Evolutionary conservation across 64 coral and sea anemone species (phyloP).

Genomic region (Dendronephthya gigantea): DNA sequence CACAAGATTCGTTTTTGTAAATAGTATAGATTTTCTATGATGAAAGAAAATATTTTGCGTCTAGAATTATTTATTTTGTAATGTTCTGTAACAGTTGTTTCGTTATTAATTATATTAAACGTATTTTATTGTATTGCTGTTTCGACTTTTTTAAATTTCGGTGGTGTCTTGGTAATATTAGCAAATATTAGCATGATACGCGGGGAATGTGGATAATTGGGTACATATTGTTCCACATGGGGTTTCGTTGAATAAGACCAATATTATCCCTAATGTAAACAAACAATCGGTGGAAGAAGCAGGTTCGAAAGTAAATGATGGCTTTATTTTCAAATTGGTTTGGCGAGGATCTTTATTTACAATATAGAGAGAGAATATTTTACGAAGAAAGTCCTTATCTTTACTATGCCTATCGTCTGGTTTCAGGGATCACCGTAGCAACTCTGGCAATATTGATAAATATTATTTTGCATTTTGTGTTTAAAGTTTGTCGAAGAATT

Average conservation of each 20-base stretch:
- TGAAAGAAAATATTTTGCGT: too few relatives aligned
- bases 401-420: not conserved
- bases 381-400: constrained; percentile 4
- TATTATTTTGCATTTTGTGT: not conserved
- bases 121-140: too few relatives aligned
- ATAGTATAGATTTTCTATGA: not conserved
- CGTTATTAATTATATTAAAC: too few relatives aligned
- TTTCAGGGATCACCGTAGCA: not conserved
- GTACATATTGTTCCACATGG: not conserved
- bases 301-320: too few relatives aligned
- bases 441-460: not conserved
- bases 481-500: not conserved
- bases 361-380: constrained; percentile 2
- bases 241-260: not conserved
- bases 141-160: too few relatives aligned
- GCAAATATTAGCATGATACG: not conserved
- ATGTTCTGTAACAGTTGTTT: too few relatives aligned
- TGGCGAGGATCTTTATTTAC: constrained; percentile 3
- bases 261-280: not conserved
- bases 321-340: constrained; percentile 2
- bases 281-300: too few relatives aligned
- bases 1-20: not conserved
- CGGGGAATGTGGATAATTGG: not conserved
- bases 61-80: too few relatives aligned
- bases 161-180: too few relatives aligned